Evolutionary conservation across 1,140 invertebrate species (phyloP).

Genomic region (Prorops nasuta): DNA sequence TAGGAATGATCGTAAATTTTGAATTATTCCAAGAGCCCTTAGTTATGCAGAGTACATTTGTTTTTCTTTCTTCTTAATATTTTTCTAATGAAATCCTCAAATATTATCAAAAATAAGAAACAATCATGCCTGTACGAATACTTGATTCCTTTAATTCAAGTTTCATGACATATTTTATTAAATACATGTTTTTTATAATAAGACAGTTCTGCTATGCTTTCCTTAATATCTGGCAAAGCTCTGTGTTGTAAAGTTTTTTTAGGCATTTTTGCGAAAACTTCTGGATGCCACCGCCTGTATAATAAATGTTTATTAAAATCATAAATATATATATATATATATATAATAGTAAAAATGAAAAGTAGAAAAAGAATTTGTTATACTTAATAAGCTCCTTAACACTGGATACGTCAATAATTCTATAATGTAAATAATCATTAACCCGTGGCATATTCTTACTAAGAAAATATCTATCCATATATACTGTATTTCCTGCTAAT

Average conservation of each 20-base stretch:
- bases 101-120: too few relatives aligned
- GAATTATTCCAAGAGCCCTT: too few relatives aligned
- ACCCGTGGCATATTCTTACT: constrained; percentile 73
- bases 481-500: constrained; percentile 87
- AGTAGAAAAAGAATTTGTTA: constrained; percentile 2
- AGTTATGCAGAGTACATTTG: too few relatives aligned
- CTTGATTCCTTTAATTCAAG: too few relatives aligned
- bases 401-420: constrained; percentile 89
- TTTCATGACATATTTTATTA: too few relatives aligned
- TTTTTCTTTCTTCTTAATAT: too few relatives aligned
- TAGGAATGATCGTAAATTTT: too few relatives aligned
- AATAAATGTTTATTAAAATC: constrained; percentile 26
- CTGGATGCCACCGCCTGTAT: constrained; percentile 71
- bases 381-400: constrained; percentile 80
- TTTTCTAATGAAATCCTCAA: too few relatives aligned
- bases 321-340: constrained; percentile 15
- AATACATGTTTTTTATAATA: constrained; percentile 69
- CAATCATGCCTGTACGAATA: too few relatives aligned
- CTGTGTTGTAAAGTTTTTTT: constrained; percentile 70
- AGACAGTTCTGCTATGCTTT: constrained; percentile 81
- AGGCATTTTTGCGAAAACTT: constrained; percentile 60
- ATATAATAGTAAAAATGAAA: constrained; percentile 1
- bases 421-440: constrained; percentile 83
- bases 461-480: constrained; percentile 81
- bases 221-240: constrained; percentile 80